These are phyloP conservation scores for Melikaiella ostensackeni DNA, from an alignment of 2,888 invertebrate genomes.

Conservation along the genomic window DNA sequence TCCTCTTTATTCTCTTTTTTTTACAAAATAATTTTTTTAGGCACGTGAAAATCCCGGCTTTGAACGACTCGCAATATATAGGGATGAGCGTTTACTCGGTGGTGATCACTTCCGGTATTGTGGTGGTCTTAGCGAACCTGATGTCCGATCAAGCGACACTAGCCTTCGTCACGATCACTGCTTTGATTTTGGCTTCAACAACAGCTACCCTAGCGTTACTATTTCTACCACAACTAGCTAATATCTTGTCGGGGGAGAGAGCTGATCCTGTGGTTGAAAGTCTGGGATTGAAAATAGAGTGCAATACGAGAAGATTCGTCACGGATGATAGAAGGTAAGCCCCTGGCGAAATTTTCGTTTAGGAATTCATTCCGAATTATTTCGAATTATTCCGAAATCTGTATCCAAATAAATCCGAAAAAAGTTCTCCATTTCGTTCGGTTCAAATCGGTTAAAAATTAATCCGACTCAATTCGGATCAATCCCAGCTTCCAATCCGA, in stretches of 20 bases:
- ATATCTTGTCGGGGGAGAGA: conserved; percentile 84
- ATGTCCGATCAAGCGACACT: conserved; percentile 89
- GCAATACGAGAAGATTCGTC: conserved; percentile 90
- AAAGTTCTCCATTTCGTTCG: too few species aligned
- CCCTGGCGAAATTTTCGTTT: too few species aligned
- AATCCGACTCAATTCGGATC: too few species aligned
- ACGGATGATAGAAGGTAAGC: conserved; percentile 86
- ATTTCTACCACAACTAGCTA: conserved; percentile 91
- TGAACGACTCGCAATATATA: conserved; percentile 96
- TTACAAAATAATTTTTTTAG: conserved; percentile 70
- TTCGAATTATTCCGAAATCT: too few species aligned
- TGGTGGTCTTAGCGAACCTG: conserved; percentile 92
- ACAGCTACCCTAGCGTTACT: conserved; percentile 91
- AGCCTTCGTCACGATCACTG: conserved; percentile 89
- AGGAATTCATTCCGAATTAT: too few species aligned
- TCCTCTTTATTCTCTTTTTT: too few species aligned
- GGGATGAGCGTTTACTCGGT: conserved; percentile 95
- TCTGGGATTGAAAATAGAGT: conserved; percentile 92
- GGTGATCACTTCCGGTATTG: conserved; percentile 91
- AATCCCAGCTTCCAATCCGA: too few species aligned
- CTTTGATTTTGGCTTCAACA: conserved; percentile 90
- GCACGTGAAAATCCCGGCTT: conserved; percentile 92
- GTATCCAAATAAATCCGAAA: too few species aligned
- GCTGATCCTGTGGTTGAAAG: conserved; percentile 92
- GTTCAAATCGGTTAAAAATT: too few species aligned